phyloP scores from a whole-genome alignment of 2,113 vertebrate species.

The Glaucidium brasilianum region DNA sequence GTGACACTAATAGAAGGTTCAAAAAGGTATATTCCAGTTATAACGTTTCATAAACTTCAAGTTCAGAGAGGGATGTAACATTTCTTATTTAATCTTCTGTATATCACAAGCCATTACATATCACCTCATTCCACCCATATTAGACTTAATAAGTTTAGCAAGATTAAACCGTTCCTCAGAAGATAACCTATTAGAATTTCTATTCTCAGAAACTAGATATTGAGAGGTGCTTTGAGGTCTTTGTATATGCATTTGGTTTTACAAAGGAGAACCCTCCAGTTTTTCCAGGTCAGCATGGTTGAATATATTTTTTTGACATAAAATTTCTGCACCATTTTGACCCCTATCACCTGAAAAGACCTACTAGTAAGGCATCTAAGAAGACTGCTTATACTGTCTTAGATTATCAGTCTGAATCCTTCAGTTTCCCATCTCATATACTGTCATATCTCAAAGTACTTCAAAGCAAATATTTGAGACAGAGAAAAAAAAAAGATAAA shows the following conservation, averaged over 20 bases:
- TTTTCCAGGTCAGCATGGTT: neutral
- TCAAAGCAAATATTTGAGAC: neutral
- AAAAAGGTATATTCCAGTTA: neutral
- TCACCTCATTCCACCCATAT: neutral
- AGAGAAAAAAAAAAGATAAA: neutral
- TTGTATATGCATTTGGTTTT: accelerated
- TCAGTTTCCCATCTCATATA: neutral
- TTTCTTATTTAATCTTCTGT: neutral
- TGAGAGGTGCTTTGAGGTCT: neutral
- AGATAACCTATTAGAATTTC: neutral
- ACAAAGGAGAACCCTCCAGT: neutral
- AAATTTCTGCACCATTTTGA: neutral
- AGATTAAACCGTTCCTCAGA: neutral
- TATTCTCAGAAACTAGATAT: neutral
- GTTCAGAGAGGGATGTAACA: neutral
- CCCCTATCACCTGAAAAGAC: neutral
- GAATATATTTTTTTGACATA: neutral
- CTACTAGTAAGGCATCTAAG: neutral
- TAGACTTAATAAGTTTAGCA: neutral
- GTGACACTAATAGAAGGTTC: neutral
- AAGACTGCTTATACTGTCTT: neutral
- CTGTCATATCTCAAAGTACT: neutral
- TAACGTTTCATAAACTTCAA: neutral
- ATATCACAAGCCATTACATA: neutral
- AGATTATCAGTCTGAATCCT: neutral